Evolutionary conservation across 2,888 invertebrate genomes (phyloP), one percentile per base, ranked within the genome.

Genomic region (Antheraea assamensis): DNA sequence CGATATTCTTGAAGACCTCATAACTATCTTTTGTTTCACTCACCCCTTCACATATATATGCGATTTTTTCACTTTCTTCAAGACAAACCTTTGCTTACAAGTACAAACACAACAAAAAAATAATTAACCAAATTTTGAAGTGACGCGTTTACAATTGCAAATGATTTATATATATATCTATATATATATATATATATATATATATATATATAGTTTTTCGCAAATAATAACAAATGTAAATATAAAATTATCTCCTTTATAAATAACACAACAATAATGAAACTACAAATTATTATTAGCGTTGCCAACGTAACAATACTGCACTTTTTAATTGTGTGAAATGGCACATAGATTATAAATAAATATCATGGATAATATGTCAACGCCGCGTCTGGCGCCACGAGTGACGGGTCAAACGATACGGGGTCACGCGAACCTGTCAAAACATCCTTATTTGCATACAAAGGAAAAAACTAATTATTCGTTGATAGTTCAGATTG

Each of bases 281-380:
- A 27, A 64, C 30, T 13, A 30, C 30, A 27, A 17, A 64, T 64
- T 30, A 30, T 17, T 64, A 27, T 15, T 27, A 24, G 10, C 13
- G 27, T 17, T 30, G 17, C 5, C 15, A 64, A 64, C 15, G 15
- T 15, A 27, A 64, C 17, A 27, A 13, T 64, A 30, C 30, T 58
- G 58, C 58, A 58, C 24, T 4, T 17, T n/a, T 64, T 64, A 64
- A 64, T 64, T 64, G 27, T 64, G 61, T 64, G 30, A 30, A 27
- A 64, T 17, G 27, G 15, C 17, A 64, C 61, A 27, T 64, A 64
- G 30, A 27, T 30, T 30, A 30, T 30, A 64, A 80, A 83, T 81
- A 83, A 81, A 75, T 77, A 79, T 83, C 80, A 79, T 75, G 77
- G 79, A 81, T 78, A 78, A 74, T 79, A 78, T 82, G 83, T 83